Percentiles rank a stretch among this genome's conserved stretches.
phyloP scores from a whole-genome alignment of 2,888 invertebrate genomes.

The Sinelater perroti region DNA sequence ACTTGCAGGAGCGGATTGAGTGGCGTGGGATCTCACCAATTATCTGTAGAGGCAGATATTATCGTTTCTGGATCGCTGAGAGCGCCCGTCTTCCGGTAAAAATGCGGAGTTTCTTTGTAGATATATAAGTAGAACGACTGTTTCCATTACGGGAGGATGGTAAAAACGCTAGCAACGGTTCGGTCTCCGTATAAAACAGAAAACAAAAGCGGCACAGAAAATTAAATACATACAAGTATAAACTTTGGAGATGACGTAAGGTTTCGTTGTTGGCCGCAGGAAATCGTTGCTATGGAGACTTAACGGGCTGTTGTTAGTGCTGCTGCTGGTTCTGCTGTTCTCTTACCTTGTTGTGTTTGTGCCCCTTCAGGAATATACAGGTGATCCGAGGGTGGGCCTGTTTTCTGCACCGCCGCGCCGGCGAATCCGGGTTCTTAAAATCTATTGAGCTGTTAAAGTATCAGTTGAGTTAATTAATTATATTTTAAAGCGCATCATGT shows the following conservation, averaged over 20 bases:
- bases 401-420: not conserved
- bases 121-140: slow-evolving; percentile 34
- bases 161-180: slow-evolving; percentile 31
- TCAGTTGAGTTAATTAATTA: no score
- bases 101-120: slow-evolving; percentile 31
- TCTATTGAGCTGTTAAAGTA: no score
- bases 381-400: slow-evolving; percentile 5
- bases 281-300: slow-evolving; percentile 44
- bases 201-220: slow-evolving; percentile 38
- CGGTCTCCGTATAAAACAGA: slow-evolving; percentile 32
- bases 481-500: no score
- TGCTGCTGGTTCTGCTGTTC: slow-evolving; percentile 27
- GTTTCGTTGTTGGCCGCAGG: slow-evolving; percentile 48
- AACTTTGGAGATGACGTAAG: slow-evolving; percentile 47
- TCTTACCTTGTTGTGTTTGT: slow-evolving; percentile 16
- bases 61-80: slow-evolving; percentile 24
- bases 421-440: not conserved
- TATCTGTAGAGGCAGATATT: slow-evolving; percentile 20
- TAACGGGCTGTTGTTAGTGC: slow-evolving; percentile 34
- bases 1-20: not conserved
- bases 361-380: slow-evolving; percentile 12
- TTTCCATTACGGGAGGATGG: slow-evolving; percentile 29
- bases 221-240: slow-evolving; percentile 41
- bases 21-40: not conserved
- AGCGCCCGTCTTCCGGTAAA: slow-evolving; percentile 15